Conservation (phyloP, 2,113 vertebrate species). For the Esox niger region DNA sequence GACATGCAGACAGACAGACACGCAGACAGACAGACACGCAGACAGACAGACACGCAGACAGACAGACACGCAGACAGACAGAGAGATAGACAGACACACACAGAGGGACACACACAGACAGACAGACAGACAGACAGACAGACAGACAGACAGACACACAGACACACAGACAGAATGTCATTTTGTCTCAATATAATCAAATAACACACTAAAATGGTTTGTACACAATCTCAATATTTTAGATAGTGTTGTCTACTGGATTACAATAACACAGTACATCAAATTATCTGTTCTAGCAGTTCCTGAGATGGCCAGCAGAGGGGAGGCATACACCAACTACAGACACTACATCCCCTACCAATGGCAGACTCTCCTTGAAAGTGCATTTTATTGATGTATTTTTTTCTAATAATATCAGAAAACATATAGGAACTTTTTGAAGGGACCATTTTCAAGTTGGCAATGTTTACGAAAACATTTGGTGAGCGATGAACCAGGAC, state of each 20-base stretch:
- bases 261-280: too few relatives aligned
- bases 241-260: too few relatives aligned
- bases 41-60: not conserved
- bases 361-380: too few relatives aligned
- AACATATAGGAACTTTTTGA: not conserved
- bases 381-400: too few relatives aligned
- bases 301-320: not conserved
- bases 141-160: not conserved
- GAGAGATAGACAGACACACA: not conserved
- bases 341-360: not conserved
- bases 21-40: conserved; percentile 2
- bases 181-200: too few relatives aligned
- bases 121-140: not conserved
- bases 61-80: not conserved
- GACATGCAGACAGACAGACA: not conserved
- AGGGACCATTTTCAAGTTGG: too few relatives aligned
- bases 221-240: too few relatives aligned
- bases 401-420: too few relatives aligned
- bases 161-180: too few relatives aligned
- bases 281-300: not conserved
- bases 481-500: too few relatives aligned
- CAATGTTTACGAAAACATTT: too few relatives aligned
- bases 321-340: not conserved
- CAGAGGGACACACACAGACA: not conserved
- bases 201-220: too few relatives aligned